Evolutionary conservation across 2,797 vertebrate genomes (phyloP), one percentile per base, ranked within the genome.

Genomic region (Enteromius trimaculatus): DNA sequence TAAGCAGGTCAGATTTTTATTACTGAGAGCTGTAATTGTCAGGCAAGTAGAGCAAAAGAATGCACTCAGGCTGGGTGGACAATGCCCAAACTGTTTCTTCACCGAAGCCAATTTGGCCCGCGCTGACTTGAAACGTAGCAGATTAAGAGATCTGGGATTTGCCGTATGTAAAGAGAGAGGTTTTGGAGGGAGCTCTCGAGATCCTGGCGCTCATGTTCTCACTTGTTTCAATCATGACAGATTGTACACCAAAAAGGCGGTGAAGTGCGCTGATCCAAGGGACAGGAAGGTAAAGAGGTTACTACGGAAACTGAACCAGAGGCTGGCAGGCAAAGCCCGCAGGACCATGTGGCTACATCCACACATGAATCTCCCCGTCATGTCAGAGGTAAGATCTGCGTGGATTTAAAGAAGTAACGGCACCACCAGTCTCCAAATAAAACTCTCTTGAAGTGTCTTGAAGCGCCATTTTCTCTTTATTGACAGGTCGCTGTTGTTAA

Each of bases 211-310:
- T 72, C 26, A 64, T 79, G 76, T 82, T 66, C 84, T 84, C 16
- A 64, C 55, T 86, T 88, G 81, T 75, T 34, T 75, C 42, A 42
- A 76, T 80, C 79, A 26, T 75, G 77, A 55, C 86, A 96, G 95
- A 88, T 91, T 96, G 88, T 96, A 96, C 91, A 96, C 95, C 6
- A 96, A 95, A 92, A 95, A 92, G 89, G 91, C 93, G 0, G 95
- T 96, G 87, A 95, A 95, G 88, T 96, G 95, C 86, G 95, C 95
- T 1, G 94, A 96, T 89, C 95, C 95, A 71, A 92, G 91, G 62
- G 95, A 96, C 88, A 91, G 92, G 42, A 94, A 94, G 91, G 94
- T 95, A 88, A 95, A 93, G 90, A 91, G 95, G 91, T 89, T 96
- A 90, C 88, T 96, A 87, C 93, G 94, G 81, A 96, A 96, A 87